Evolutionary conservation across 2,113 vertebrate species (phyloP).

Genomic region (Anser cygnoides): DNA sequence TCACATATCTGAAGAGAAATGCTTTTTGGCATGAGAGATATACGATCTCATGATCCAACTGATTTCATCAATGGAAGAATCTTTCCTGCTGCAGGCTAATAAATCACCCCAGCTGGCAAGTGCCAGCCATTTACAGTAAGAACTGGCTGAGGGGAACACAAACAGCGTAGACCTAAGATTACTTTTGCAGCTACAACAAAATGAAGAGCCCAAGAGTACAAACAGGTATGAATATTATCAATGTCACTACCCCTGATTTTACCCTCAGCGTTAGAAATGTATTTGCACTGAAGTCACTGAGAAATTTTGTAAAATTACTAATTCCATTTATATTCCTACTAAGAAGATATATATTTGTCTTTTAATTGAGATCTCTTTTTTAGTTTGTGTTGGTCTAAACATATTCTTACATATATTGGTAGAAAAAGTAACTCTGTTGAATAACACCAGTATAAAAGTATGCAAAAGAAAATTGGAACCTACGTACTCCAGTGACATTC

Average conservation of each 20-base stretch:
- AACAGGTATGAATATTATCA: background rate
- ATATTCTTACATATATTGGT: background rate
- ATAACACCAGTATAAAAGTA: background rate
- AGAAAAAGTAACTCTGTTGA: background rate
- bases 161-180: background rate
- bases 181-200: background rate
- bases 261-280: background rate
- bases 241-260: background rate
- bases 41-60: background rate
- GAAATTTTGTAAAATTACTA: background rate
- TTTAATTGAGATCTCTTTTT: background rate
- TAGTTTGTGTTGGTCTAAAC: background rate
- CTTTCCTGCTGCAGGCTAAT: conserved; percentile 4
- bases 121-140: background rate
- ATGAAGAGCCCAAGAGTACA: background rate
- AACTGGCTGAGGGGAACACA: background rate
- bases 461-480: background rate
- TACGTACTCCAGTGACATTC: background rate
- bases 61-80: conserved; percentile 11
- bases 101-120: conserved; percentile 1
- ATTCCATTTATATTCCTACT: background rate
- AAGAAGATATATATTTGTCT: background rate
- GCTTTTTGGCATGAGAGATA: background rate
- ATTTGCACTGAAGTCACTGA: background rate
- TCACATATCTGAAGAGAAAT: background rate